Conservation (phyloP, 2,113 vertebrate genomes). For the Microcebus ravelobensis region DNA sequence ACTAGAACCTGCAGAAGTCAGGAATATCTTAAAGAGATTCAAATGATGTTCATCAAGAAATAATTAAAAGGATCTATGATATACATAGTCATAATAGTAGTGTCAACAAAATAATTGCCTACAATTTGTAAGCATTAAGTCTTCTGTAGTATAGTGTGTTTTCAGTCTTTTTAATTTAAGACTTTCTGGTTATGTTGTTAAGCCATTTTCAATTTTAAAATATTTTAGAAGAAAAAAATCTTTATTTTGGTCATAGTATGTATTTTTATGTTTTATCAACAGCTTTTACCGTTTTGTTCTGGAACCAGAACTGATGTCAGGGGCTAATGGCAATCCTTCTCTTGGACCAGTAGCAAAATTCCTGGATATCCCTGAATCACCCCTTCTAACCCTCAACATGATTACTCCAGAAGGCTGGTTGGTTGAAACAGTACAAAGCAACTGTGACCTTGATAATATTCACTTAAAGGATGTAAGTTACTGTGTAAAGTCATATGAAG, state of each 20-base stretch:
- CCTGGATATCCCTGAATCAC: constrained; percentile 93
- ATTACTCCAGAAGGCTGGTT: constrained; percentile 98
- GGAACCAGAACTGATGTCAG: constrained; percentile 91
- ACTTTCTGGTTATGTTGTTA: neutral
- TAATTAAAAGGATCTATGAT: neutral
- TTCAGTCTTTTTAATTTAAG: neutral
- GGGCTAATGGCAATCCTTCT: constrained; percentile 86
- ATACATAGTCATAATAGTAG: neutral
- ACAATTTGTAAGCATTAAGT: neutral
- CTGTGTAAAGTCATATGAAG: neutral
- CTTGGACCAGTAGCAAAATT: constrained; percentile 92
- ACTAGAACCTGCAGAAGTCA: neutral
- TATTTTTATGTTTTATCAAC: constrained; percentile 55
- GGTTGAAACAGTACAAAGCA: constrained; percentile 93
- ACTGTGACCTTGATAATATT: constrained; percentile 97
- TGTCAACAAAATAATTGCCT: neutral
- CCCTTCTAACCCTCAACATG: constrained; percentile 95
- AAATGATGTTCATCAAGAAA: neutral
- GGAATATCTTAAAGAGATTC: neutral
- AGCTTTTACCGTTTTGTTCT: constrained; percentile 98
- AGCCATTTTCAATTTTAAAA: constrained; percentile 22
- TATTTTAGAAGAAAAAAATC: neutral
- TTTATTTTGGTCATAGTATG: constrained; percentile 38
- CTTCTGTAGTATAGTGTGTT: neutral
- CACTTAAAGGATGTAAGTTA: constrained; percentile 92